Conservation (phyloP, 2,888 invertebrate genomes). For the Iselma pallidipennis region DNA sequence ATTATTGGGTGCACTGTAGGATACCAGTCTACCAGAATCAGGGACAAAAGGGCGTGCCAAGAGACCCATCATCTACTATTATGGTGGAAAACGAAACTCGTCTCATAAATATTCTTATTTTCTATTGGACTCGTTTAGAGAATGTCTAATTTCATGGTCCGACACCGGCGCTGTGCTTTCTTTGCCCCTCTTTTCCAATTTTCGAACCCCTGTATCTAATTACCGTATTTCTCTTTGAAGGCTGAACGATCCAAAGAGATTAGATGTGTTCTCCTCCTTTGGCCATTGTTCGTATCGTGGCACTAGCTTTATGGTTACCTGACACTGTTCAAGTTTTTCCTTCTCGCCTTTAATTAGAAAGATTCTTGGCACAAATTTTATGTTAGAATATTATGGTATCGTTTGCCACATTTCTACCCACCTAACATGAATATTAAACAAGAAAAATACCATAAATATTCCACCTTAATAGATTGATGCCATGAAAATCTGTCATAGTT, state of each 20-base stretch:
- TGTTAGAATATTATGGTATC: conserved; percentile 40
- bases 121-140: conserved; percentile 45
- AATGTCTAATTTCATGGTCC: conserved; percentile 54
- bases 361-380: conserved; percentile 30
- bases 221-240: conserved; percentile 52
- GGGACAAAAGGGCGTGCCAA: not conserved
- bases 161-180: conserved; percentile 46
- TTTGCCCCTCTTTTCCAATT: conserved; percentile 48
- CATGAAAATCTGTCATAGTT: too few species aligned
- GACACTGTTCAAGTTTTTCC: conserved; percentile 22
- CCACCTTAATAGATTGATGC: too few species aligned
- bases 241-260: conserved; percentile 39
- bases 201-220: conserved; percentile 52
- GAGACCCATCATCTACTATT: not conserved
- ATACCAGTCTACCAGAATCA: not conserved
- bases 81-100: conserved; percentile 24
- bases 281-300: conserved; percentile 21
- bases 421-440: too few species aligned
- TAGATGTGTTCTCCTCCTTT: conserved; percentile 32
- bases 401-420: conserved; percentile 35
- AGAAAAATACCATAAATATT: too few species aligned
- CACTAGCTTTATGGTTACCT: conserved; percentile 24
- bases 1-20: too few species aligned
- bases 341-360: conserved; percentile 17
- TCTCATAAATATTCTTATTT: conserved; percentile 46